These are phyloP conservation scores for Stenoptilia bipunctidactyla DNA, from an alignment of 2,888 invertebrate genomes.

Conservation along the genomic window DNA sequence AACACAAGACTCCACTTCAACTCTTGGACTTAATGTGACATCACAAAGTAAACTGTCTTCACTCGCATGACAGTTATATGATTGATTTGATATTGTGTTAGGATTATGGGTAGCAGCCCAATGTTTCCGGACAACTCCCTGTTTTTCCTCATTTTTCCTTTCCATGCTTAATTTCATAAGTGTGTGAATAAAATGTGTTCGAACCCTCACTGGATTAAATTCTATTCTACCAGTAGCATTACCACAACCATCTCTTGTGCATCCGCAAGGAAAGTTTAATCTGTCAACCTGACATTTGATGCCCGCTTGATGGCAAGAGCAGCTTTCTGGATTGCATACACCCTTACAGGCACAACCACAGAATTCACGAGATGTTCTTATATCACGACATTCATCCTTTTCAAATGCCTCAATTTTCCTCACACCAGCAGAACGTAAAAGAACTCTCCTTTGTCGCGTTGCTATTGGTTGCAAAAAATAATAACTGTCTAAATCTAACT, in stretches of 20 bases:
- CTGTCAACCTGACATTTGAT: conserved; percentile 99
- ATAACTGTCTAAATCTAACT: conserved; percentile 89
- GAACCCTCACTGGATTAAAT: conserved; percentile 94
- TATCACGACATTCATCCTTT: conserved; percentile 94
- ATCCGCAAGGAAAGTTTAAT: conserved; percentile 96
- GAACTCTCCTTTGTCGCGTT: conserved; percentile 87
- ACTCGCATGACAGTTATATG: conserved; percentile 46
- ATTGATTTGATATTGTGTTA: conserved; percentile 36
- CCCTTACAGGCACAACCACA: conserved; percentile 95
- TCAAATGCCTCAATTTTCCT: conserved; percentile 93
- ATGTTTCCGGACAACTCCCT: conserved; percentile 52
- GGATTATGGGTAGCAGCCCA: conserved; percentile 56
- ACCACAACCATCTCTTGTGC: conserved; percentile 93
- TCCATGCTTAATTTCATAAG: conserved; percentile 93
- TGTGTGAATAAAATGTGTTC: conserved; percentile 97
- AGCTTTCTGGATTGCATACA: conserved; percentile 95
- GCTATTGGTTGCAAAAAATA: conserved; percentile 94
- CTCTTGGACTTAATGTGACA: conserved; percentile 63
- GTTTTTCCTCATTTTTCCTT: conserved; percentile 80
- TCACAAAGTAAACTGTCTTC: conserved; percentile 63
- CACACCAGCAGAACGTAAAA: conserved; percentile 93
- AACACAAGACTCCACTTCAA: conserved; percentile 75
- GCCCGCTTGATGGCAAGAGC: conserved; percentile 93
- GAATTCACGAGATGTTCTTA: conserved; percentile 91
- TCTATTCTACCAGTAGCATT: conserved; percentile 95